A percentile compares a stretch with the other conserved stretches of the same genome.
phyloP scores from a whole-genome alignment of 2,113 vertebrate species.

The Sula dactylatra region DNA sequence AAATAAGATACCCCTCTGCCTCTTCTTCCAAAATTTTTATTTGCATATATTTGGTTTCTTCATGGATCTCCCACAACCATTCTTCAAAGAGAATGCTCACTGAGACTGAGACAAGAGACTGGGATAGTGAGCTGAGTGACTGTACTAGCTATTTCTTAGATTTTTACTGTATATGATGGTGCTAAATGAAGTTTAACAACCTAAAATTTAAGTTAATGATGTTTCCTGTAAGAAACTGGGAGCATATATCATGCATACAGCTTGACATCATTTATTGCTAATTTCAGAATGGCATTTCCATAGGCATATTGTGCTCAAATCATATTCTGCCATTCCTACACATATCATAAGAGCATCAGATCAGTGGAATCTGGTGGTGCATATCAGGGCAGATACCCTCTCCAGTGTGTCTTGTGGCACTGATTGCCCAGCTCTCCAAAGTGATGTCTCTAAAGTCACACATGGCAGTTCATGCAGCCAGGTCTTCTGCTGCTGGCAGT shows the following conservation, averaged over 20 bases:
- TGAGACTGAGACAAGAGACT: not conserved
- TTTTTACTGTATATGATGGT: not conserved
- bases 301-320: not conserved
- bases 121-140: not conserved
- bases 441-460: not conserved
- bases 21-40: not conserved
- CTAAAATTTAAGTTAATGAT: slow-evolving; percentile 19
- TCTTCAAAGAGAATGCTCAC: not conserved
- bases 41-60: not conserved
- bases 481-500: not conserved
- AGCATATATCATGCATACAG: not conserved
- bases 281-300: not conserved
- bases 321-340: not conserved
- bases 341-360: not conserved
- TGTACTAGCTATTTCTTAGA: not conserved
- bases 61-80: not conserved
- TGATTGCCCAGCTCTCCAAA: not conserved
- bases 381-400: not conserved
- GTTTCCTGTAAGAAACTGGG: not conserved
- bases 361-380: not conserved
- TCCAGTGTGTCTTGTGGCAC: not conserved
- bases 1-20: not conserved
- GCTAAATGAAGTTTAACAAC: not conserved
- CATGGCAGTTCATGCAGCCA: not conserved
- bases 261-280: not conserved